Evolutionary conservation across 1,140 invertebrate genomes (phyloP).

Genomic region (Brachionus rubens): DNA sequence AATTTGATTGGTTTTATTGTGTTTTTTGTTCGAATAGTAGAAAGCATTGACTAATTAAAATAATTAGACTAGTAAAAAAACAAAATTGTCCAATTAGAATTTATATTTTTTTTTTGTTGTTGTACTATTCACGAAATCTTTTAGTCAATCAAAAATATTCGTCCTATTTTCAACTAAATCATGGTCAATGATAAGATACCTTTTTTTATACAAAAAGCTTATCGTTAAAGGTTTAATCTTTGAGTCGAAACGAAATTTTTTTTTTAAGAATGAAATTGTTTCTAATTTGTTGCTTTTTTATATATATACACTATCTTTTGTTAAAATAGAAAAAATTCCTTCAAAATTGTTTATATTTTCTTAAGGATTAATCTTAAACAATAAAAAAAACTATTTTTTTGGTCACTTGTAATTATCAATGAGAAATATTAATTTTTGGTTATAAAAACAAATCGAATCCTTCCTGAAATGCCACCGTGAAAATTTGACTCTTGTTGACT

Average conservation of each 20-base stretch:
- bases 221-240: conserved; percentile 19
- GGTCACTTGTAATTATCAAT: conserved; percentile 2
- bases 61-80: too few species aligned
- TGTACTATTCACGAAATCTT: too few species aligned
- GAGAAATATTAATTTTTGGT: conserved; percentile 14
- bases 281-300: background rate
- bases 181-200: conserved; percentile 32
- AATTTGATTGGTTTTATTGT: conserved; percentile 3
- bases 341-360: conserved; percentile 16
- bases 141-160: conserved; percentile 15
- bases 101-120: background rate
- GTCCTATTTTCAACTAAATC: conserved; percentile 14
- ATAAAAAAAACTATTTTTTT: too few species aligned
- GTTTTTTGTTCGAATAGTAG: background rate
- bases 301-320: conserved; percentile 36
- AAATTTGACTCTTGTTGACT: too few species aligned
- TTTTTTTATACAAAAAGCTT: background rate
- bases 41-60: conserved; percentile 23
- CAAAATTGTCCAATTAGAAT: background rate
- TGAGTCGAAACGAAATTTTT: too few species aligned
- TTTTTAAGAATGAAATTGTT: too few species aligned
- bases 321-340: background rate
- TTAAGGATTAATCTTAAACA: too few species aligned
- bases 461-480: conserved; percentile 31
- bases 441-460: conserved; percentile 23